These are phyloP conservation scores for Octonoba sinensis DNA, from an alignment of 2,888 invertebrate genomes.

Conservation along the genomic window DNA sequence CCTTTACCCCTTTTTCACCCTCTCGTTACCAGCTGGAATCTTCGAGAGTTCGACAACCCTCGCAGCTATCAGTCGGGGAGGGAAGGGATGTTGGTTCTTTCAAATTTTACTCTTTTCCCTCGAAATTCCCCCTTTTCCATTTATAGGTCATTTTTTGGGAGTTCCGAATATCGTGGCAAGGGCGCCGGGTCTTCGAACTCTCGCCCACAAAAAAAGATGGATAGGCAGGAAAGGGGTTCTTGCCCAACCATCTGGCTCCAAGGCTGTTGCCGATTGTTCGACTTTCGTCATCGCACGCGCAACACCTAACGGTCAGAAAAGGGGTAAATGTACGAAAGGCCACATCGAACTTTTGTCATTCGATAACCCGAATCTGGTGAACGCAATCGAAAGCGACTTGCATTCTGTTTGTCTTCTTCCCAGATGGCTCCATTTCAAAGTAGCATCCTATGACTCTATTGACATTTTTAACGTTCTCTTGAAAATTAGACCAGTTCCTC, in stretches of 20 bases:
- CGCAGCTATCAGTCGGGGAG: background rate
- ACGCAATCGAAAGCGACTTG: no score
- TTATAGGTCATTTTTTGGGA: conserved; percentile 46
- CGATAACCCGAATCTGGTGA: no score
- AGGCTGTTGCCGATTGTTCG: background rate
- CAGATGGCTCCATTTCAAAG: no score
- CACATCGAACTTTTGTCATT: no score
- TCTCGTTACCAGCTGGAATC: conserved; percentile 43
- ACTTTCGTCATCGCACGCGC: background rate
- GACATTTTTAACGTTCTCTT: no score
- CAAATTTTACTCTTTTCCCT: conserved; percentile 15
- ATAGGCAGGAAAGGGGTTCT: background rate
- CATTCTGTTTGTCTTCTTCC: no score
- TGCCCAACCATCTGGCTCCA: conserved; percentile 38
- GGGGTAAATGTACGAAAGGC: conserved; percentile 44
- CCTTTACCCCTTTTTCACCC: conserved; percentile 22
- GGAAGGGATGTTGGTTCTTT: conserved; percentile 2
- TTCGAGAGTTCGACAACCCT: conserved; percentile 40
- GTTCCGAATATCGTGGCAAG: conserved; percentile 21
- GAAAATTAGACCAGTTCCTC: no score
- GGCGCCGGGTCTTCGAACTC: conserved; percentile 49
- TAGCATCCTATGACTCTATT: no score
- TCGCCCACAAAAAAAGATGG: conserved; percentile 2
- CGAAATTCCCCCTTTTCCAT: conserved; percentile 29
- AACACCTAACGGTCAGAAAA: conserved; percentile 43